phyloP scores from a whole-genome alignment of 2,888 invertebrate species.

The Diaperis boleti region DNA sequence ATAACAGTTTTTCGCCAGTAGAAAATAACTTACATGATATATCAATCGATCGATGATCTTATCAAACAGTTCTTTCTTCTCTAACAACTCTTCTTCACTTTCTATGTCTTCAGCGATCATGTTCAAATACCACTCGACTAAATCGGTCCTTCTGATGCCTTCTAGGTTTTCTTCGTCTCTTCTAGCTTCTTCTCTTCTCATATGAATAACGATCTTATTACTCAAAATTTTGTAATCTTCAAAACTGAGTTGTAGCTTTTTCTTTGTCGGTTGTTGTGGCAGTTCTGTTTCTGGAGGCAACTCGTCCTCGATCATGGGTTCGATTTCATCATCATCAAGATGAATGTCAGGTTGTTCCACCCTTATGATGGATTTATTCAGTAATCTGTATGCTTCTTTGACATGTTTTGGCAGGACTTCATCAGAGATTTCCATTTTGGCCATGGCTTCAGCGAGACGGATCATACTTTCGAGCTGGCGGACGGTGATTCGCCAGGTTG shows the following conservation, averaged over 20 bases:
- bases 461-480: conserved; percentile 96
- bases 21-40: conserved; percentile 73
- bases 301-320: conserved; percentile 50
- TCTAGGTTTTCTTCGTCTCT: conserved; percentile 74
- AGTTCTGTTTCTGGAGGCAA: conserved; percentile 63
- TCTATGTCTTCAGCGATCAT: conserved; percentile 90
- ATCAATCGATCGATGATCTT: conserved; percentile 94
- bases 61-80: conserved; percentile 90
- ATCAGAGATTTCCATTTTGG: conserved; percentile 94
- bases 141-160: conserved; percentile 81
- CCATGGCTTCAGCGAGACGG: conserved; percentile 95
- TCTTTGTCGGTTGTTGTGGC: conserved; percentile 68
- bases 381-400: conserved; percentile 84
- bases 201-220: conserved; percentile 89
- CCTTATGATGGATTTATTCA: conserved; percentile 96
- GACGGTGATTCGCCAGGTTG: conserved; percentile 96
- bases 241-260: conserved; percentile 85
- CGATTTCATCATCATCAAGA: conserved; percentile 76
- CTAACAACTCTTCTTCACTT: conserved; percentile 88
- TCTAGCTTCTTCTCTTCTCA: conserved; percentile 86
- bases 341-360: conserved; percentile 98
- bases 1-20: conserved; percentile 43
- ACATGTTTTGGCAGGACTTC: conserved; percentile 91
- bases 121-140: conserved; percentile 94
- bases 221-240: conserved; percentile 95